Evolutionary conservation across 2,113 vertebrate species (phyloP).

Genomic region (Eulemur rufifrons): DNA sequence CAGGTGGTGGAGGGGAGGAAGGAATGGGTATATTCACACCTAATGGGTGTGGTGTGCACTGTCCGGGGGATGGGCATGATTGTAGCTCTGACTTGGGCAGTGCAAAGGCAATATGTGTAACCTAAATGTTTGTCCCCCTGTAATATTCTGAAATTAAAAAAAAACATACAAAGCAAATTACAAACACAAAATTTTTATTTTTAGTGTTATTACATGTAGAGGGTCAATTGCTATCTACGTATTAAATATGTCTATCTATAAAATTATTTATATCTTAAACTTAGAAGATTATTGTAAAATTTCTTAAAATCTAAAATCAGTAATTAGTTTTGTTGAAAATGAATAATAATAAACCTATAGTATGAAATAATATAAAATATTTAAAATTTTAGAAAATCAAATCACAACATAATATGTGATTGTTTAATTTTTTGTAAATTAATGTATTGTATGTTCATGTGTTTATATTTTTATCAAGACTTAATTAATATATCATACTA

Average conservation of each 20-base stretch:
- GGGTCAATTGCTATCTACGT: neutral
- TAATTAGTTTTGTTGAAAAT: neutral
- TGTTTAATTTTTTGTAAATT: neutral
- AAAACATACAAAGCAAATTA: no score
- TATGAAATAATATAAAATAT: neutral
- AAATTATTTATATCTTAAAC: neutral
- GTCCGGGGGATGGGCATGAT: no score
- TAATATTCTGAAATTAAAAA: no score
- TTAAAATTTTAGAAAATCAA: neutral
- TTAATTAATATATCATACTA: neutral
- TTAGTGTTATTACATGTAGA: neutral
- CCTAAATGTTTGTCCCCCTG: no score
- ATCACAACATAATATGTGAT: neutral
- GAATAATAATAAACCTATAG: neutral
- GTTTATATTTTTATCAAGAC: neutral
- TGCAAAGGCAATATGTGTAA: no score
- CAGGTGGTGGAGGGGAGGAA: no score
- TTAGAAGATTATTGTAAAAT: neutral
- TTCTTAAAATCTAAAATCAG: neutral
- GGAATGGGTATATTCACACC: no score
- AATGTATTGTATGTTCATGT: neutral
- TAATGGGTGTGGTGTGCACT: no score
- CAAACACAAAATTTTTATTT: neutral
- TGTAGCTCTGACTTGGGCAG: no score
- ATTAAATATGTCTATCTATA: neutral